A percentile compares a stretch with the other conserved stretches of the same genome.
Conservation (phyloP, 2,797 vertebrate species). For the Lacerta bilineata region DNA sequence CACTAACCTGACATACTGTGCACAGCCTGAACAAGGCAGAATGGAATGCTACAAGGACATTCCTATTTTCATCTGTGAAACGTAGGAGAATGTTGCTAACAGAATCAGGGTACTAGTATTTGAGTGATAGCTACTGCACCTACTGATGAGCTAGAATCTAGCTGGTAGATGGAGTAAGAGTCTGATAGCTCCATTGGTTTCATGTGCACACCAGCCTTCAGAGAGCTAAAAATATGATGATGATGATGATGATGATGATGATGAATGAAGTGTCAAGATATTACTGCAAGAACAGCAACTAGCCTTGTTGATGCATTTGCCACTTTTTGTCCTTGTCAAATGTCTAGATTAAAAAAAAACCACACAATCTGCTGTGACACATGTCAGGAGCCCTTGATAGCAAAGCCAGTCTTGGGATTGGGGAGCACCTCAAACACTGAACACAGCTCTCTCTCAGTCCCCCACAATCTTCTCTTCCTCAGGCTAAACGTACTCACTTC, state of each 20-base stretch:
- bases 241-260: no score
- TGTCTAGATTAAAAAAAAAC: not conserved
- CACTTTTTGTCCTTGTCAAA: not conserved
- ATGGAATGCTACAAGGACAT: not conserved
- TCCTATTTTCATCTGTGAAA: not conserved
- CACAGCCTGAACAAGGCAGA: not conserved
- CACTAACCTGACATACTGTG: not conserved
- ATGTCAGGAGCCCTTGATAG: no score
- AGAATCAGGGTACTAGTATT: not conserved
- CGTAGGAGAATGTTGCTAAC: not conserved
- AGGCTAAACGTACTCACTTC: no score
- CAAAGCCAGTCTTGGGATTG: no score
- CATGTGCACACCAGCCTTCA: not conserved
- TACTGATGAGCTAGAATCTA: constrained; percentile 2
- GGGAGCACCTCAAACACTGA: no score
- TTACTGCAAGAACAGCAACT: not conserved
- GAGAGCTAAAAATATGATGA: not conserved
- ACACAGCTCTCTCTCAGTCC: no score
- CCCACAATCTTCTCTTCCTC: no score
- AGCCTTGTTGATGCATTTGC: not conserved
- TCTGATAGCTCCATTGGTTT: not conserved
- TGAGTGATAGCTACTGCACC: not conserved
- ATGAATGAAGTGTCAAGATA: not conserved
- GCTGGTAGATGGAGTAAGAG: not conserved
- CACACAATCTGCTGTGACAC: no score